These are phyloP conservation scores for Strigamia maritima DNA, from an alignment of 2,888 invertebrate genomes.

Conservation along the genomic window DNA sequence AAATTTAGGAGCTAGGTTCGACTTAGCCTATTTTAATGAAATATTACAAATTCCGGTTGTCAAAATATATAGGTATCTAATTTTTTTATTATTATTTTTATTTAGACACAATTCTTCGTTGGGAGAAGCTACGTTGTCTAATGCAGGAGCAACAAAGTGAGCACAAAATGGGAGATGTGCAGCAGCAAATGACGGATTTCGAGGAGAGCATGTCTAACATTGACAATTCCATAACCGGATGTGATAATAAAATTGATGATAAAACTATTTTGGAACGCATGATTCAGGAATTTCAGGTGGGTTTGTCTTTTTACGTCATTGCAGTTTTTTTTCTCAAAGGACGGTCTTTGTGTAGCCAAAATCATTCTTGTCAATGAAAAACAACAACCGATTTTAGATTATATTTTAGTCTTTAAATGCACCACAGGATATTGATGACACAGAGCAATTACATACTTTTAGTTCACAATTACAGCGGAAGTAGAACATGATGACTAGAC, in stretches of 20 bases:
- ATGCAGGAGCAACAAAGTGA: slow-evolving; percentile 52
- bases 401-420: background rate
- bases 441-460: background rate
- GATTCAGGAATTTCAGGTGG: slow-evolving; percentile 38
- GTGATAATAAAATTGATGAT: slow-evolving; percentile 34
- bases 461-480: no score
- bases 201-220: slow-evolving; percentile 29
- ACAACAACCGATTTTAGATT: background rate
- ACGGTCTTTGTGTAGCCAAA: background rate
- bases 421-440: background rate
- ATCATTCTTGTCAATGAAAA: background rate
- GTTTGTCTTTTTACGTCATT: background rate
- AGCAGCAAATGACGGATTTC: slow-evolving; percentile 49
- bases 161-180: slow-evolving; percentile 49
- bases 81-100: background rate
- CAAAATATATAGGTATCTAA: background rate
- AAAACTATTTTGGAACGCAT: slow-evolving; percentile 33
- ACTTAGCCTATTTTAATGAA: background rate
- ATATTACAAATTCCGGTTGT: background rate
- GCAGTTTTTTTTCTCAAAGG: background rate
- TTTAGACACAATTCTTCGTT: slow-evolving; percentile 46
- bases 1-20: background rate
- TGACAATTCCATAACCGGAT: background rate
- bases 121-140: slow-evolving; percentile 57
- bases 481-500: no score